Conservation (phyloP, 2,797 vertebrate genomes). For the Chlorospingus flavigularis region DNA sequence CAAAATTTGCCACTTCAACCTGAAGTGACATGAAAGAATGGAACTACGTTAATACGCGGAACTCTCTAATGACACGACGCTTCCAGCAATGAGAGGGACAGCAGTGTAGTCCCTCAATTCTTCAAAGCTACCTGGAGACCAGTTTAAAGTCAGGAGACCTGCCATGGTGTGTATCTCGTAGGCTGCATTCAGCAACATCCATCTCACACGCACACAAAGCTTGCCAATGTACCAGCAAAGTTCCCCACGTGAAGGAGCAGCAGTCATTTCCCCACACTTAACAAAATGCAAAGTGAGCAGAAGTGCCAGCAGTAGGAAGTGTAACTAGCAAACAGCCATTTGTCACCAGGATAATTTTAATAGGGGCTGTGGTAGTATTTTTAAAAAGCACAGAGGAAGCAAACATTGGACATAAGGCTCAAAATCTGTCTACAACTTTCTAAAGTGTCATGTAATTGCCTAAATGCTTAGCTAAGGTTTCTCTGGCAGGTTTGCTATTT, state of each 20-base stretch:
- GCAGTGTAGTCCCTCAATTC: accelerated
- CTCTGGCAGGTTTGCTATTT: neutral
- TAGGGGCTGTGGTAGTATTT: neutral
- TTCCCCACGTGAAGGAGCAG: neutral
- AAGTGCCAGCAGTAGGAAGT: neutral
- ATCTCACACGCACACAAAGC: neutral
- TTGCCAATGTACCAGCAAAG: neutral
- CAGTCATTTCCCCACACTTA: accelerated
- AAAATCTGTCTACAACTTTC: neutral
- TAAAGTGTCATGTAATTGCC: neutral
- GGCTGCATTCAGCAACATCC: neutral
- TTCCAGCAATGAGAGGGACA: neutral
- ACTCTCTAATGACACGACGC: neutral
- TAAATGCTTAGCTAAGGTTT: neutral
- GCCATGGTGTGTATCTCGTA: neutral
- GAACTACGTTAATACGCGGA: neutral
- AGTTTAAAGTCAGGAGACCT: neutral
- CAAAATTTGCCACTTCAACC: neutral
- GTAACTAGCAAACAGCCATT: neutral
- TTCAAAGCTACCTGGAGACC: neutral
- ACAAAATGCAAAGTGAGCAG: neutral
- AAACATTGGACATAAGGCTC: neutral
- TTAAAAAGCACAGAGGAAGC: neutral
- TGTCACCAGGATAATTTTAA: neutral
- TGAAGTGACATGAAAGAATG: neutral